Evolutionary conservation across 92 coral and sea anemone genomes (phyloP).

Genomic region (Parazoanthus darwini): DNA sequence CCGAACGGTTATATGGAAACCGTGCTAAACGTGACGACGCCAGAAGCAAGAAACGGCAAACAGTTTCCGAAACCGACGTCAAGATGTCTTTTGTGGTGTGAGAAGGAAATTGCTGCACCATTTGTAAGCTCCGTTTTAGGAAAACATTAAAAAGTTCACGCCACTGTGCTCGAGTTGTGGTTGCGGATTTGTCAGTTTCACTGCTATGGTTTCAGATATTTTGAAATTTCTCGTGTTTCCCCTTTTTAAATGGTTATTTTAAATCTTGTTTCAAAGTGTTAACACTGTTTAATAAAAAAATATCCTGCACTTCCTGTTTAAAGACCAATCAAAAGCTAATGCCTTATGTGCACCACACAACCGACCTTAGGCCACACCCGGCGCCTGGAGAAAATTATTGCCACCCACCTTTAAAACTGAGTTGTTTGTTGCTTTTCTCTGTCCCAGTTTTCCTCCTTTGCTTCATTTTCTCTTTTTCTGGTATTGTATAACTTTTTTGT

Average conservation of each 20-base stretch:
- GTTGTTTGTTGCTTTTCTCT: neutral
- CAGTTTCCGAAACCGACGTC: neutral
- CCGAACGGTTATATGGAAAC: too few species aligned
- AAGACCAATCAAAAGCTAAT: neutral
- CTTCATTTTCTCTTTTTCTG: neutral
- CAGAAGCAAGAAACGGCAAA: too few species aligned
- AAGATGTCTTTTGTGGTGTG: neutral
- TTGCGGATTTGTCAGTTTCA: neutral
- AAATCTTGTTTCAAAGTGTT: neutral
- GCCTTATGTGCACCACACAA: neutral
- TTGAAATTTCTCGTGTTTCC: neutral
- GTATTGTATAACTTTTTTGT: neutral
- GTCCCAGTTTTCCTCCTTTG: neutral
- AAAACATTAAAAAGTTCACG: neutral
- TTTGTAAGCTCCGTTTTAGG: neutral
- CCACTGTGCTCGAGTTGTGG: neutral
- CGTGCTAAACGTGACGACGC: too few species aligned
- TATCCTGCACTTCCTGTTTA: neutral
- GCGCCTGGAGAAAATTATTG: neutral
- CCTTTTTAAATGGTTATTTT: neutral
- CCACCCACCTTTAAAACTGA: neutral
- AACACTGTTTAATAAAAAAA: neutral
- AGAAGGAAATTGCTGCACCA: neutral
- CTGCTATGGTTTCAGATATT: neutral
- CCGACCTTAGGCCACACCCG: neutral